A percentile compares a stretch with the other conserved stretches of the same genome.
Conservation (phyloP, 2,888 invertebrate species). For the Cephus runcator region DNA sequence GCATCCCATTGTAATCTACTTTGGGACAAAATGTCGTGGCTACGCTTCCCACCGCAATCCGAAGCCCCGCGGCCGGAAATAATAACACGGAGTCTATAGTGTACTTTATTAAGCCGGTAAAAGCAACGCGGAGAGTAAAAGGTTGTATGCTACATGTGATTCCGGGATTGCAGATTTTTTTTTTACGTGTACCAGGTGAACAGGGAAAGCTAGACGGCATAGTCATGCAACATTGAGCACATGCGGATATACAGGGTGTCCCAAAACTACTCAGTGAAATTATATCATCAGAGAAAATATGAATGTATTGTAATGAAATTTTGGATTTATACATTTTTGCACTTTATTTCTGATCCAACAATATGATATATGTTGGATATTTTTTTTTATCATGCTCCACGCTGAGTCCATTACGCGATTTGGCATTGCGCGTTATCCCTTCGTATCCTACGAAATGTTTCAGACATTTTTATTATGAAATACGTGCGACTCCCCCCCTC, state of each 20-base stretch:
- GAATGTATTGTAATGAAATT: background rate
- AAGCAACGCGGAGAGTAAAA: background rate
- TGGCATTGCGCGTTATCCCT: background rate
- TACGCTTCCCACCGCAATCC: background rate
- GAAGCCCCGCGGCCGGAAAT: background rate
- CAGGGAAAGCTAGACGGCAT: background rate
- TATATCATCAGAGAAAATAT: background rate
- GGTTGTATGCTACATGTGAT: background rate
- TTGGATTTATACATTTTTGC: background rate
- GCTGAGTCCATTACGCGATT: background rate
- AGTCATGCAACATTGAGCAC: background rate
- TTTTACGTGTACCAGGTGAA: background rate
- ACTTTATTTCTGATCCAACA: background rate
- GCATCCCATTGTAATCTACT: background rate
- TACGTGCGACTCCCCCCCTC: no score
- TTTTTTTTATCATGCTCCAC: background rate
- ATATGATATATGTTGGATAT: background rate
- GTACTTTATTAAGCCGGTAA: background rate
- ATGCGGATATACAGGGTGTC: no score
- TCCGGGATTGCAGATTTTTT: background rate
- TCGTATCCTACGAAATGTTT: background rate
- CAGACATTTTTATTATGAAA: background rate
- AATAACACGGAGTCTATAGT: background rate
- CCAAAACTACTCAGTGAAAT: no score
- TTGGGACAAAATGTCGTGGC: background rate